phyloP scores from a whole-genome alignment of 2,113 vertebrate species.

The Spheniscus mendiculus region DNA sequence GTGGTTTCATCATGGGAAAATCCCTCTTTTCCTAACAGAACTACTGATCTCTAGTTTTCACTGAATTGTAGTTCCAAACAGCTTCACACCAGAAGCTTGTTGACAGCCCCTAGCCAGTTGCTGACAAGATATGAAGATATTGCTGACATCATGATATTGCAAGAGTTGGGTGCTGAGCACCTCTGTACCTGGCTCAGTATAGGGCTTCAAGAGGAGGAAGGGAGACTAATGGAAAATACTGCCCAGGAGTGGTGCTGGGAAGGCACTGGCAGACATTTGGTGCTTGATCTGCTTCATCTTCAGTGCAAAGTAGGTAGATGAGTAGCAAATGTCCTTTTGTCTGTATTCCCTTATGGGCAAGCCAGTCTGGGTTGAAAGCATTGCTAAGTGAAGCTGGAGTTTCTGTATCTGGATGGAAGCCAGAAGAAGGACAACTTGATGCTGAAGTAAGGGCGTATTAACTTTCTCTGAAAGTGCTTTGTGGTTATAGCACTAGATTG shows the following conservation, averaged over 20 bases:
- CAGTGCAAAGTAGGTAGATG: background rate
- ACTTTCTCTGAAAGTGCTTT: background rate
- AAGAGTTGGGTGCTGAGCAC: background rate
- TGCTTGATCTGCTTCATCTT: background rate
- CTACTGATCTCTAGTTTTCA: background rate
- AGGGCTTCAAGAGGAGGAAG: background rate
- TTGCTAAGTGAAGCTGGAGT: background rate
- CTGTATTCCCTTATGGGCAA: fast-evolving
- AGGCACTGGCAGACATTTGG: background rate
- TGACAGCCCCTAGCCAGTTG: background rate
- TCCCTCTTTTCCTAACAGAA: background rate
- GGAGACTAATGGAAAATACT: background rate
- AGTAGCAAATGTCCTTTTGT: background rate
- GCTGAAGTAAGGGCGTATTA: background rate
- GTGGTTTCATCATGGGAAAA: background rate
- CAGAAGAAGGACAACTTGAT: background rate
- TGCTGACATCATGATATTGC: background rate
- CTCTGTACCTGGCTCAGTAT: background rate
- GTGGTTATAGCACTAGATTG: background rate
- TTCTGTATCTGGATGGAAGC: background rate
- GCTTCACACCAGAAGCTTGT: background rate
- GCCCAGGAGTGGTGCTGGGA: background rate
- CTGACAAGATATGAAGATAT: background rate
- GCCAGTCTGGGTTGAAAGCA: background rate
- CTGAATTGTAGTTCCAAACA: background rate